Percentiles rank a stretch among this genome's conserved stretches.
Evolutionary conservation across 2,888 invertebrate genomes (phyloP).

Genomic region (Acronicta psi): DNA sequence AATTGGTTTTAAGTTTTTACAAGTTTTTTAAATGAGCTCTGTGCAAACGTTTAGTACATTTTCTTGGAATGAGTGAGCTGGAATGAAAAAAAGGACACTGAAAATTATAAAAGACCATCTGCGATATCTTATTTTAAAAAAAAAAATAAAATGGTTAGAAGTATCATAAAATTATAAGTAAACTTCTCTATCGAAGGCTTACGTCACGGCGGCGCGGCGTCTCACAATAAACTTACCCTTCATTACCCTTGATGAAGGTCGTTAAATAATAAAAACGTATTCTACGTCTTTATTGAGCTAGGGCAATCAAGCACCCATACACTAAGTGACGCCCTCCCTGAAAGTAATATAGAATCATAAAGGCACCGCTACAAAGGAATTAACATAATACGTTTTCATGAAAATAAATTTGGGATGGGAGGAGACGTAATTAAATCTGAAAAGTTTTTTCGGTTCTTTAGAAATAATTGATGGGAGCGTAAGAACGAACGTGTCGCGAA

Average conservation of each 20-base stretch:
- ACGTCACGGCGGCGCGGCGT: constrained; percentile 18
- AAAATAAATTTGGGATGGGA: constrained; percentile 15
- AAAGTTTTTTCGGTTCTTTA: constrained; percentile 27
- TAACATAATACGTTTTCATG: constrained; percentile 32
- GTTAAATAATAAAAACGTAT: constrained; percentile 73
- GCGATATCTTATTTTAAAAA: no score
- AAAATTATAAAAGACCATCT: no score
- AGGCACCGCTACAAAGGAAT: constrained; percentile 31
- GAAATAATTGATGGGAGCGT: background rate
- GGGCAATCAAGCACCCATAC: constrained; percentile 57
- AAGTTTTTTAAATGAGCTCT: no score
- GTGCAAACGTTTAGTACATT: no score
- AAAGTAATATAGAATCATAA: constrained; percentile 35
- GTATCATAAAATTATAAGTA: constrained; percentile 39
- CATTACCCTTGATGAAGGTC: constrained; percentile 72
- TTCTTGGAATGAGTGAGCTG: no score
- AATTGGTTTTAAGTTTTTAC: no score
- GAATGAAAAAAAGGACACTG: no score
- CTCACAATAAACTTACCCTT: constrained; percentile 68
- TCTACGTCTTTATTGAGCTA: constrained; percentile 58
- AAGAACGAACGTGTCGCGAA: background rate
- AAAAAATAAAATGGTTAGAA: constrained; percentile 20
- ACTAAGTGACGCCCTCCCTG: constrained; percentile 26
- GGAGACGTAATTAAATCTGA: constrained; percentile 12
- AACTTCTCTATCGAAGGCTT: constrained; percentile 40